Evolutionary conservation across 2,888 invertebrate species (phyloP).

Genomic region (Resseliella maxima): DNA sequence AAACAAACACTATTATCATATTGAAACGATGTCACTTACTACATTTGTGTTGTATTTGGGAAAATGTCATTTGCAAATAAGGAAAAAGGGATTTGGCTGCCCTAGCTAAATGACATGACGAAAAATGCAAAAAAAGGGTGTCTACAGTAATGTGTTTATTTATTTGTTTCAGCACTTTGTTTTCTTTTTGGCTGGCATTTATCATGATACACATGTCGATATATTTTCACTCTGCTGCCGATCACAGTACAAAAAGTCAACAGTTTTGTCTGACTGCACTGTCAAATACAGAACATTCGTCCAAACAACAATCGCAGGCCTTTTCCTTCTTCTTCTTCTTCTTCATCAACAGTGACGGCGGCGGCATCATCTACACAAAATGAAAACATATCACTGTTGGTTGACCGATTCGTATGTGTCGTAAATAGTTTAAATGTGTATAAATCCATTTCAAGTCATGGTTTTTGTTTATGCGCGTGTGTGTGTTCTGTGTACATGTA

Average conservation of each 20-base stretch:
- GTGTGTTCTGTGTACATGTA: not conserved
- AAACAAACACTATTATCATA: not conserved
- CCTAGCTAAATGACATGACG: not conserved
- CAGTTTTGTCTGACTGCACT: not conserved
- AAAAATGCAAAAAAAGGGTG: not conserved
- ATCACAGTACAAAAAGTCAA: conserved; percentile 5
- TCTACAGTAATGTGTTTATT: conserved; percentile 16
- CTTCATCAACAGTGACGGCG: too few species aligned
- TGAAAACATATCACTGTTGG: conserved; percentile 17
- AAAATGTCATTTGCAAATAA: conserved; percentile 32
- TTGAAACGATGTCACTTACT: not conserved
- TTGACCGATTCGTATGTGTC: conserved; percentile 14
- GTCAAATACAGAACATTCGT: not conserved
- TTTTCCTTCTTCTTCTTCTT: not conserved
- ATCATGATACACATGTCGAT: conserved; percentile 28
- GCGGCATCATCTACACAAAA: too few species aligned
- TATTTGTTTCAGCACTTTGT: conserved; percentile 33
- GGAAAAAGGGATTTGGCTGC: not conserved
- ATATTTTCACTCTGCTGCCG: conserved; percentile 6
- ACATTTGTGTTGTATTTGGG: not conserved
- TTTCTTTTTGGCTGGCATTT: conserved; percentile 26
- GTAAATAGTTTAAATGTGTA: conserved; percentile 25
- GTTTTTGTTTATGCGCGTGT: not conserved
- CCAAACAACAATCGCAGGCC: not conserved
- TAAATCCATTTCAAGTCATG: not conserved